Conservation (phyloP, 2,797 vertebrate species). For the Pangasius djambal region DNA sequence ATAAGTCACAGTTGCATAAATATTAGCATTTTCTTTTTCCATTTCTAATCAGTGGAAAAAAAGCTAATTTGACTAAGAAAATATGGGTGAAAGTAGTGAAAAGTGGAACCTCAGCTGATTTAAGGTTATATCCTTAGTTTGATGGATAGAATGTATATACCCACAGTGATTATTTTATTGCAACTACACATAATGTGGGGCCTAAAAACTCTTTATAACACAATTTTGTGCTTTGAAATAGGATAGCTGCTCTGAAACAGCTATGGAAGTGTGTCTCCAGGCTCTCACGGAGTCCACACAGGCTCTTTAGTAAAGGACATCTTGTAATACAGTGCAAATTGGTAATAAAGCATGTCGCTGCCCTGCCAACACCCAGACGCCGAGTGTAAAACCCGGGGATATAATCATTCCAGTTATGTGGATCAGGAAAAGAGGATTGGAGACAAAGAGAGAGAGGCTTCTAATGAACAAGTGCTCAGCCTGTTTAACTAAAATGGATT, state of each 20-base stretch:
- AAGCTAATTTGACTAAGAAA: background rate
- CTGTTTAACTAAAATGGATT: slow-evolving; percentile 12
- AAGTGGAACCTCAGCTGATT: background rate
- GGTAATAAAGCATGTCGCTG: slow-evolving; percentile 15
- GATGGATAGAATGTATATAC: background rate
- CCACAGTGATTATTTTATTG: background rate
- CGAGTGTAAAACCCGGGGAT: slow-evolving; percentile 53
- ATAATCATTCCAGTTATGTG: slow-evolving; percentile 63
- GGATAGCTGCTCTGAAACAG: background rate
- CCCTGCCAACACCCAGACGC: slow-evolving; percentile 36
- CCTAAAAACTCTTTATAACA: background rate
- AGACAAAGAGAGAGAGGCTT: background rate
- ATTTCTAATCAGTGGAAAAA: background rate
- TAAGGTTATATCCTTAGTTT: background rate
- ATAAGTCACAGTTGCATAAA: background rate
- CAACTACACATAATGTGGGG: background rate
- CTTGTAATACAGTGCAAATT: slow-evolving; percentile 42
- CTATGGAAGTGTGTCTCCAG: background rate
- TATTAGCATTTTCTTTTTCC: background rate
- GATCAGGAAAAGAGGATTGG: slow-evolving; percentile 50
- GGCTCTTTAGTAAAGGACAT: slow-evolving; percentile 27
- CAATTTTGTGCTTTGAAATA: background rate
- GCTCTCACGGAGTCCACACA: slow-evolving; percentile 4
- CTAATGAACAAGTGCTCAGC: background rate
- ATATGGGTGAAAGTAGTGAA: background rate